phyloP scores from a whole-genome alignment of 1,140 invertebrate species.

The Polypedilum vanderplanki region DNA sequence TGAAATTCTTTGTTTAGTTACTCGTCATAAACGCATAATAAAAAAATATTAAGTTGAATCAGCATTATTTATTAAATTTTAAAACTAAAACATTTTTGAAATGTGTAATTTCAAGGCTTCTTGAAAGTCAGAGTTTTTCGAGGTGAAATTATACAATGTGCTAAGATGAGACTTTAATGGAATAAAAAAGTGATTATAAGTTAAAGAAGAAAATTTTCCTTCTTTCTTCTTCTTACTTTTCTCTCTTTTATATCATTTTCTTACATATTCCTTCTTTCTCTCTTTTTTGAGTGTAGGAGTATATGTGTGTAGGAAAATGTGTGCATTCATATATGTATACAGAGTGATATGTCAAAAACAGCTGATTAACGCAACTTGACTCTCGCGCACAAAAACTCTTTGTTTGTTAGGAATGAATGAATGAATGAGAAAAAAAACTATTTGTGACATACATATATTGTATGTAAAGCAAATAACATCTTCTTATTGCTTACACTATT shows the following conservation, averaged over 20 bases:
- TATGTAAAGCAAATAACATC: not conserved
- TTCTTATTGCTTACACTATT: not conserved
- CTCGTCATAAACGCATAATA: no score
- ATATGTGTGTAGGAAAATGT: not conserved
- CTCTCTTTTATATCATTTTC: not conserved
- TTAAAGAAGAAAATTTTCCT: not conserved
- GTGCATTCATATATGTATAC: no score
- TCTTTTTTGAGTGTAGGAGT: not conserved
- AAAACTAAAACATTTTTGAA: not conserved
- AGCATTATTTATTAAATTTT: not conserved
- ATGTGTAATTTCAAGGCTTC: not conserved
- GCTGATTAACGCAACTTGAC: constrained; percentile 10
- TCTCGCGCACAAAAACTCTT: not conserved
- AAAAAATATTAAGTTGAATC: not conserved
- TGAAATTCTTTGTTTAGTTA: not conserved
- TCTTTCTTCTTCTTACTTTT: not conserved
- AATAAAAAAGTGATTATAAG: not conserved
- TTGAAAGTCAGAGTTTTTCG: not conserved
- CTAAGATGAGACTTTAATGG: not conserved
- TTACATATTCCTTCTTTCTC: not conserved
- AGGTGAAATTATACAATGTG: constrained; percentile 12
- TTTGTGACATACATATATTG: not conserved
- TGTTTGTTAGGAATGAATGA: no score
- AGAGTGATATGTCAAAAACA: constrained; percentile 19
- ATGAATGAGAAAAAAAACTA: no score